Evolutionary conservation across 2,888 invertebrate species (phyloP), one percentile per base, ranked within the genome.

Genomic region (Andrena camellia): DNA sequence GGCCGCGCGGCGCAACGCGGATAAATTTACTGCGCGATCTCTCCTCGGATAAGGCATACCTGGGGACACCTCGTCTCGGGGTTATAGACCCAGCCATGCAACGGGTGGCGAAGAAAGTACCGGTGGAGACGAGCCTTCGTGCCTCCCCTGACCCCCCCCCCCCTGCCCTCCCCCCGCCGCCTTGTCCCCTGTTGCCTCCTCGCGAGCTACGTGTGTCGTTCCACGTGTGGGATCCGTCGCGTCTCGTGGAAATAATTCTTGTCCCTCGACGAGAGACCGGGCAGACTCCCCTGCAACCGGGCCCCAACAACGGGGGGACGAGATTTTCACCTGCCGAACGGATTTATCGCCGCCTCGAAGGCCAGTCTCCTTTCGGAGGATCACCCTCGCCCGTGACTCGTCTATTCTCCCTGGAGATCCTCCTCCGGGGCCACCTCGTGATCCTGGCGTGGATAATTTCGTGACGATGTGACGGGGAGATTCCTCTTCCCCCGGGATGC

Each of bases 11-110:
- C 29, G 88, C 86, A 90, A 88, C 90, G 86, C 88, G 89, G 90
- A 92, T 90, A 93, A 93, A 93, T 93, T 93, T 93, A 93, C 90
- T 91, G 92, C 92, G 90, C 84, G 93, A 93, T 93, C 90, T 86
- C 75, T 74, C 69, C 85, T 83, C 83, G 90, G 93, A 93, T 93
- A 93, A 93, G 90, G 89, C 92, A 92, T 93, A 93, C 93, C 93
- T 93, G 93, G 92, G 92, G 93, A 93, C 93, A 93, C 93, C 93
- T 93, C 92, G 89, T 91, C 52, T 52, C 92, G 91, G 91, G 92
- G 92, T 92, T 93, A 91, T 92, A 91, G 92, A 91, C 90, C 92
- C 90, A 85, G 89, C 87, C 88, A 90, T 92, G 90, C 89, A 90
- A 88, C 91, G 90, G 90, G 91, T 91, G 91, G 86, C 90, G 82